Base-by-base conservation (phyloP, 2,113 vertebrate species). In the Puma concolor region DNA sequence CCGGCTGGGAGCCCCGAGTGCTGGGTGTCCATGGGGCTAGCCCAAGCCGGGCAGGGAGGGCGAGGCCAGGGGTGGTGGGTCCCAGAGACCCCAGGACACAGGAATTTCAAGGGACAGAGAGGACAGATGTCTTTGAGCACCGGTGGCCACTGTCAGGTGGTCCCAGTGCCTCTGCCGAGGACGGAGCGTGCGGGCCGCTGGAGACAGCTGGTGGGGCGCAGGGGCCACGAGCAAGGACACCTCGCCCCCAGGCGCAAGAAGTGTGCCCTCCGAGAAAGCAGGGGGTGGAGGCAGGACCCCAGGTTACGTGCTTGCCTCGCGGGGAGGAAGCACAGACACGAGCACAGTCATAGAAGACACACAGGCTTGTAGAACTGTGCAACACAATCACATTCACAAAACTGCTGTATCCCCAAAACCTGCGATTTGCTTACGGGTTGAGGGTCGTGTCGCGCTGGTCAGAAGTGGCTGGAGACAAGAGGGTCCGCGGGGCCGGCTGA, bases 351-450 rank as follows among this genome's bases (percentile, higher is more conserved):
- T 54, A 69, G 48, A 27, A 63, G 57, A 57, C 2, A 38, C 36
- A 10, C 0, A 10, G 5, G 41, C 1, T 2, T 8, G 36, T 33
- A 23, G n/a, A 4, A 14, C 69, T 15, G 29, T 25, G 5, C 4
- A 38, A 11, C 0, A 2, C 13, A 21, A 2, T 29, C 52, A 48
- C 72, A 72, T 13, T 27, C 2, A 7, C 23, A 19, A 25, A 80
- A 19, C 1, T 36, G 54, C 27, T 6, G 57, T 36, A 17, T 44
- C 19, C 54, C 54, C 19, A 7, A 57, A 57, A 57, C 54, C 19
- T 21, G 54, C 54, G 17, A 21, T 57, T 21, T 6, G 19, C 17
- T 57, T 19, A 57, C 54, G 6, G 19, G 54, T 21, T 6, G 21
- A 6, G 4, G 54, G 17, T 4, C 54, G 17, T 57, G 54, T 57